phyloP scores from a whole-genome alignment of 2,888 invertebrate genomes.

The Rhagonycha lutea region DNA sequence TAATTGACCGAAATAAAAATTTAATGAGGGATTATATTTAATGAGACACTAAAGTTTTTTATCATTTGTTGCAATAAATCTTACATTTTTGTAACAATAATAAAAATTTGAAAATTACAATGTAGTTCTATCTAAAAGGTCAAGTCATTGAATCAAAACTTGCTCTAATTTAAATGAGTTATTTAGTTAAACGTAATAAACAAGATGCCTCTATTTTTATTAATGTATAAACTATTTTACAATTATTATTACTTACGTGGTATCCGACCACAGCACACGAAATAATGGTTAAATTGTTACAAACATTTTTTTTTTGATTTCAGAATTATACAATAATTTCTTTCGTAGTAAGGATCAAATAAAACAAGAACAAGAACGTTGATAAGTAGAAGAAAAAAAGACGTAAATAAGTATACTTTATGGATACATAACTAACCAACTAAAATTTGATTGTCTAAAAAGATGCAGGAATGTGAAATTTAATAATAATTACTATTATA shows the following conservation, averaged over 20 bases:
- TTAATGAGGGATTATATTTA: background rate
- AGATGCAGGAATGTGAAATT: background rate
- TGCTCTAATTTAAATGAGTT: background rate
- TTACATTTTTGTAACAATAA: background rate
- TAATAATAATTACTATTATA: background rate
- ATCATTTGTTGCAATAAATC: background rate
- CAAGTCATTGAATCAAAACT: background rate
- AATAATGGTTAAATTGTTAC: background rate
- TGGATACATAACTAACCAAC: background rate
- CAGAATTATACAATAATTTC: background rate
- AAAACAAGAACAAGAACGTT: background rate
- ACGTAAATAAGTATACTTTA: background rate
- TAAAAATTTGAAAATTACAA: background rate
- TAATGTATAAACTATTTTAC: no score
- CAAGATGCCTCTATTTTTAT: no score
- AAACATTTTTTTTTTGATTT: background rate
- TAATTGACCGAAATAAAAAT: background rate
- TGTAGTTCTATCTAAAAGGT: background rate
- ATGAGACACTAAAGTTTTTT: background rate
- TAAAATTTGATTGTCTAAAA: background rate
- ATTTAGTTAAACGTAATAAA: no score
- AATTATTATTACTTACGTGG: background rate
- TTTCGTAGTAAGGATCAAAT: background rate
- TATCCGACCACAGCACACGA: background rate
- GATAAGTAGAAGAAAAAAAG: no score